A percentile compares a stretch with the other conserved stretches of the same genome.
phyloP scores from a whole-genome alignment of 2,113 vertebrate genomes.

The Pagrus major region DNA sequence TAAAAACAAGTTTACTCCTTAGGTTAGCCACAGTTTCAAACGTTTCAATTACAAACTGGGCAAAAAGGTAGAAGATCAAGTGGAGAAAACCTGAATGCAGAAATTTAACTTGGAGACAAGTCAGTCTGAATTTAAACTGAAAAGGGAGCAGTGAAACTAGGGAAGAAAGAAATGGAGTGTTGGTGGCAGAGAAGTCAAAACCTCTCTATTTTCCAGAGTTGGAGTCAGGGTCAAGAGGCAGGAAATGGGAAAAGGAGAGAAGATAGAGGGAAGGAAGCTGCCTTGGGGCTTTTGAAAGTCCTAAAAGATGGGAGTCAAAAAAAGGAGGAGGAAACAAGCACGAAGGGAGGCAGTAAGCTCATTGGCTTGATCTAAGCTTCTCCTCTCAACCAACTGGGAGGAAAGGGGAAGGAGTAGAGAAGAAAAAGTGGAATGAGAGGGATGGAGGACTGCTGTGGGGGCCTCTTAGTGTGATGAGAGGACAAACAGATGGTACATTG shows the following conservation, averaged over 20 bases:
- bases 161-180: slow-evolving; percentile 5
- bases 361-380: slow-evolving; percentile 55
- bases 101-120: neutral
- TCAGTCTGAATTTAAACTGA: neutral
- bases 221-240: slow-evolving; percentile 60
- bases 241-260: slow-evolving; percentile 45
- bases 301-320: slow-evolving; percentile 47
- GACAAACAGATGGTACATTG: slow-evolving; percentile 74
- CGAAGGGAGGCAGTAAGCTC: slow-evolving; percentile 39
- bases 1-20: neutral
- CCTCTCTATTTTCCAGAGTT: slow-evolving; percentile 29
- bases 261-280: slow-evolving; percentile 38
- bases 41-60: neutral
- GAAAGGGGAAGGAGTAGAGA: slow-evolving; percentile 28
- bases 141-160: slow-evolving; percentile 10
- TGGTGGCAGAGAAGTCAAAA: slow-evolving; percentile 43
- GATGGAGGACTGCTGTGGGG: slow-evolving; percentile 54
- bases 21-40: neutral
- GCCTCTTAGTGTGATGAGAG: slow-evolving; percentile 55
- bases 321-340: slow-evolving; percentile 36
- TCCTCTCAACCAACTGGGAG: slow-evolving; percentile 51
- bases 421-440: slow-evolving; percentile 13
- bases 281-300: slow-evolving; percentile 52
- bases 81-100: neutral
- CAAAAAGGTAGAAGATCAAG: neutral